Percentiles rank a stretch among this genome's conserved stretches.
These are phyloP conservation scores for Erythrolamprus reginae DNA, from an alignment of 2,113 vertebrate species.

Conservation along the genomic window DNA sequence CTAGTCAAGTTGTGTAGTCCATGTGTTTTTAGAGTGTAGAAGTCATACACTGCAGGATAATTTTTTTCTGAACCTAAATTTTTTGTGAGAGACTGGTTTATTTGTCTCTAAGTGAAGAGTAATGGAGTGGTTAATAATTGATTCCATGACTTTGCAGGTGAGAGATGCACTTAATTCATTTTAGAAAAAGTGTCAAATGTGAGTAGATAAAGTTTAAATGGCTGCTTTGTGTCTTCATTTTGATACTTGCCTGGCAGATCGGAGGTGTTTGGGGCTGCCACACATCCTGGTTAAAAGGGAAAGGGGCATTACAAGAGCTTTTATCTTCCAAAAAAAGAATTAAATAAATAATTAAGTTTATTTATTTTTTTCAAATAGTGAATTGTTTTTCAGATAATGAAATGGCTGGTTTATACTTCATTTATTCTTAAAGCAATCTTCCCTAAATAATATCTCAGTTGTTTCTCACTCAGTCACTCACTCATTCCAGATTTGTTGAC, in stretches of 20 bases:
- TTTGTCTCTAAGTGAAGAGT: too few species aligned
- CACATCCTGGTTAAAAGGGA: not conserved
- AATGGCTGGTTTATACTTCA: not conserved
- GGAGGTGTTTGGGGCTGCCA: not conserved
- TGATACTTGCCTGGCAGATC: not conserved
- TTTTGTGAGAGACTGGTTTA: too few species aligned
- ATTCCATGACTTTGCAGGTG: too few species aligned
- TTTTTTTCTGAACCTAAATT: too few species aligned
- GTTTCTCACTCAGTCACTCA: not conserved
- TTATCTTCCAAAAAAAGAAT: not conserved
- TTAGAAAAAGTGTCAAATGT: not conserved
- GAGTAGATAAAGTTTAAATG: not conserved
- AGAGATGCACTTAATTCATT: not conserved
- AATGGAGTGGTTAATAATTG: too few species aligned
- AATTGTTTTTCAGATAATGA: not conserved
- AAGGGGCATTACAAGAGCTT: not conserved
- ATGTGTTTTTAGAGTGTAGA: too few species aligned
- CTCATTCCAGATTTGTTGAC: not conserved
- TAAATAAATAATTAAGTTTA: not conserved
- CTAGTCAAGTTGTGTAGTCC: too few species aligned
- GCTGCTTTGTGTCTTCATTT: not conserved
- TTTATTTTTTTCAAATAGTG: not conserved
- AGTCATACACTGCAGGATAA: too few species aligned
- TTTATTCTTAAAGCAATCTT: not conserved
- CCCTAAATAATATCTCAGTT: not conserved